Conservation (phyloP, 2,888 invertebrate species). For the Sphaeridia pumilis region DNA sequence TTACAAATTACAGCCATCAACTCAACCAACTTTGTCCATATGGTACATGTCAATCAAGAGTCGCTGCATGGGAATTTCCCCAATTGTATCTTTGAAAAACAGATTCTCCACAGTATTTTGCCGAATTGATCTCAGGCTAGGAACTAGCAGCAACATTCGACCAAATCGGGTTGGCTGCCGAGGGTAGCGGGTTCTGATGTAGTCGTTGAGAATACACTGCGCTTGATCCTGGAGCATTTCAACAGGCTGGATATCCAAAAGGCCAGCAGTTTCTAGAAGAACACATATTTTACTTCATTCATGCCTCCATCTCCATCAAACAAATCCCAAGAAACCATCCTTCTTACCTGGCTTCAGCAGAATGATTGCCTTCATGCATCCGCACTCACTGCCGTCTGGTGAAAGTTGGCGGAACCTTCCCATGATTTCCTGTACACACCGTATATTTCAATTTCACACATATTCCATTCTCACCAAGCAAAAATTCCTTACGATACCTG, state of each 20-base stretch:
- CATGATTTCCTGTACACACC: conserved; percentile 58
- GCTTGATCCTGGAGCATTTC: conserved; percentile 93
- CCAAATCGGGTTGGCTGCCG: conserved; percentile 83
- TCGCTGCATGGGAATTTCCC: conserved; percentile 79
- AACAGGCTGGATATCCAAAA: conserved; percentile 77
- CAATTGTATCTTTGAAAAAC: conserved; percentile 83
- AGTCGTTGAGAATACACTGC: conserved; percentile 83
- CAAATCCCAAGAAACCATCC: conserved; percentile 1
- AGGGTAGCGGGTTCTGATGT: conserved; percentile 75
- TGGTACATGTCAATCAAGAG: conserved; percentile 67
- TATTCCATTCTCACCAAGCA: neutral
- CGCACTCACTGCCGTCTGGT: conserved; percentile 85
- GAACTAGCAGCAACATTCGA: conserved; percentile 67
- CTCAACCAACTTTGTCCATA: conserved; percentile 32
- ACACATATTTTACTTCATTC: neutral
- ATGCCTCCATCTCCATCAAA: neutral
- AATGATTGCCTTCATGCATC: conserved; percentile 87
- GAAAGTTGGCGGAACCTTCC: conserved; percentile 77
- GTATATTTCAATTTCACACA: neutral
- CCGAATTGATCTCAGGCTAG: conserved; percentile 69
- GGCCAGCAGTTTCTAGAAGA: conserved; percentile 60
- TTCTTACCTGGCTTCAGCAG: too few species aligned
- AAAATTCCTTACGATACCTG: conserved; percentile 46
- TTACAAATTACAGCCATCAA: too few species aligned
- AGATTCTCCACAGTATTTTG: conserved; percentile 71